Base-by-base conservation (phyloP, 1,140 invertebrate species). In the Apis florea region DNA sequence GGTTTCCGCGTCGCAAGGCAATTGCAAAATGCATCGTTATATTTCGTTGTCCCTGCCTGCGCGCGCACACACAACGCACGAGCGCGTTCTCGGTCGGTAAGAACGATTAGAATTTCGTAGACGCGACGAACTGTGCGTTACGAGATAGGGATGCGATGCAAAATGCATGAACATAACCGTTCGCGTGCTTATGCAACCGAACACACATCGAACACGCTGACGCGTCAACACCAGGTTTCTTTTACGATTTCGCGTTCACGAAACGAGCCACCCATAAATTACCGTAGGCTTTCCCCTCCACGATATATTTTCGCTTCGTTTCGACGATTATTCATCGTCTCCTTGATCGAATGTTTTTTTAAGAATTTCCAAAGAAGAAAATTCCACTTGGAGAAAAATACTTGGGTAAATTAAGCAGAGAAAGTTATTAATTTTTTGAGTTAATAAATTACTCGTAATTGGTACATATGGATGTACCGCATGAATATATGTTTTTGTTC, bases 91-190 rank as follows among this genome's bases (percentile, higher is more conserved):
- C 40, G 64, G 21, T 12, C 49, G 26, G 40, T 11, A 21, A 6
- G 17, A n/a, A n/a, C 49, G 71, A 80, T 80, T 74, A 75, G 72
- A 76, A 85, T 85, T 76, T 81, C 72, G 26, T 63, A 40, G 58
- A 76, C 59, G 51, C 59, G 67, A 12, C 56, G 56, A 49, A 49
- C 54, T 49, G 54, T 58, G 24, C 53, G 51, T 79, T 73, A 70
- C 49, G 73, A 56, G 54, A 31, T 21, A 49, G 26, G 53, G 56
- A 17, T 81, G 40, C 84, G 76, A 80, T 76, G 78, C 61, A 81
- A 85, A 84, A 82, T 54, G 54, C 69, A 64, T 67, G 54, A 64
- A 79, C 53, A 54, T 67, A 58, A 58, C 68, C 31, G 53, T 47
- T 31, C n/a, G 24, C 47, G 26, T 15, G 59, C 70, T 85, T 84